These are phyloP conservation scores for Atractosteus spatula DNA, from an alignment of 2,113 vertebrate genomes.

Conservation along the genomic window DNA sequence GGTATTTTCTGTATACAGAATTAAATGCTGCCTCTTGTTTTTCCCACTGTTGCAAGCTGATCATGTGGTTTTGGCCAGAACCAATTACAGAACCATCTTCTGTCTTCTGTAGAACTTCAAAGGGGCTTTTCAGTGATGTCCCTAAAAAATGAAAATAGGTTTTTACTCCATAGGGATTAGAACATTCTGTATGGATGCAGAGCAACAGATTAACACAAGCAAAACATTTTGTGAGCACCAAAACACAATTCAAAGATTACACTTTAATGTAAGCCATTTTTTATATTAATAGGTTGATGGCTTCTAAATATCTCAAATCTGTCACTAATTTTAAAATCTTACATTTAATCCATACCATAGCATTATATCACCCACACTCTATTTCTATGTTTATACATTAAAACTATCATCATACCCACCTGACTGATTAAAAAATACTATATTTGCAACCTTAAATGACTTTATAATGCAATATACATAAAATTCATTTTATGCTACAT, in stretches of 20 bases:
- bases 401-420: too few relatives aligned
- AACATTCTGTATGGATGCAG: conserved; percentile 43
- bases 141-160: conserved; percentile 44
- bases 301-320: neutral
- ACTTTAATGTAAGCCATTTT: neutral
- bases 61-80: conserved; percentile 65
- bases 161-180: conserved; percentile 55
- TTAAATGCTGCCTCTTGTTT: conserved; percentile 51
- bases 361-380: too few relatives aligned
- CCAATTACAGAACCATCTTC: conserved; percentile 55
- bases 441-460: too few relatives aligned
- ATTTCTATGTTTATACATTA: too few relatives aligned
- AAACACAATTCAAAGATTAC: conserved; percentile 60
- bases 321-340: neutral
- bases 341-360: too few relatives aligned
- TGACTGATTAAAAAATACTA: too few relatives aligned
- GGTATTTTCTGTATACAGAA: conserved; percentile 20
- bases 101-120: conserved; percentile 56
- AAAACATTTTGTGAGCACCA: conserved; percentile 56
- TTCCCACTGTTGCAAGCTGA: conserved; percentile 61
- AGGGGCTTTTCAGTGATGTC: conserved; percentile 49
- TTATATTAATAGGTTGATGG: neutral
- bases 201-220: conserved; percentile 45
- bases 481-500: too few relatives aligned
- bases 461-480: too few relatives aligned